Conservation (phyloP, 1,140 invertebrate species). For the Drosophila kikkawai region DNA sequence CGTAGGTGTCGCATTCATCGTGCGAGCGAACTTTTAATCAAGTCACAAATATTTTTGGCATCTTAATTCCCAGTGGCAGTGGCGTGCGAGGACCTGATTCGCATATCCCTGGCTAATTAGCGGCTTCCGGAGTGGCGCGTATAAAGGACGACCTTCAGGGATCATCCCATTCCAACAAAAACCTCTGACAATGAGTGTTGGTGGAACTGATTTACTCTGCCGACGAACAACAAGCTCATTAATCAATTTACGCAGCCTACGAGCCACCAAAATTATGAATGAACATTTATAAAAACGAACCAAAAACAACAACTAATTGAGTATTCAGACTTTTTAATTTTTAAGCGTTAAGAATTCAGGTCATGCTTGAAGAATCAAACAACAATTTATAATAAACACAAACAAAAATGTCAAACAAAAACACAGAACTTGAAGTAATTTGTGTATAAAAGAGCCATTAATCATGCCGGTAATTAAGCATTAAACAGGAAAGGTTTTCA, state of each 20-base stretch:
- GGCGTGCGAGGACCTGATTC: slow-evolving; percentile 46
- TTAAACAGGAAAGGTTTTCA: not conserved
- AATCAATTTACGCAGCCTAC: slow-evolving; percentile 26
- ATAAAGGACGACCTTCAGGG: slow-evolving; percentile 41
- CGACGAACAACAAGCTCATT: slow-evolving; percentile 35
- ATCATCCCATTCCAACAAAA: not conserved
- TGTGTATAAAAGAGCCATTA: not conserved
- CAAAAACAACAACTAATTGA: slow-evolving; percentile 17
- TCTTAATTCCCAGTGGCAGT: slow-evolving; percentile 19
- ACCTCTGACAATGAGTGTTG: slow-evolving; percentile 1
- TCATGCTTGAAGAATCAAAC: slow-evolving; percentile 6
- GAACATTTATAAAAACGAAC: slow-evolving; percentile 24
- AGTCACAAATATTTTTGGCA: slow-evolving; percentile 48
- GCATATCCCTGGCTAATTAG: slow-evolving; percentile 55
- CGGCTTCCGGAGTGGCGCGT: slow-evolving; percentile 13
- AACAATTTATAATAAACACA: slow-evolving; percentile 9
- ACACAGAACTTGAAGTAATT: not conserved
- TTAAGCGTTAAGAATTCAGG: not conserved
- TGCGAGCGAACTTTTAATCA: slow-evolving; percentile 47
- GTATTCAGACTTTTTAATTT: slow-evolving; percentile 24
- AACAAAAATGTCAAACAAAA: not conserved
- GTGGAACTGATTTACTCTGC: slow-evolving; percentile 19
- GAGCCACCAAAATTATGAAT: slow-evolving; percentile 14
- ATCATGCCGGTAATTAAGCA: slow-evolving; percentile 4
- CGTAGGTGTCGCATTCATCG: slow-evolving; percentile 26